Conservation (phyloP, 2,888 invertebrate genomes). For the Salticus scenicus region DNA sequence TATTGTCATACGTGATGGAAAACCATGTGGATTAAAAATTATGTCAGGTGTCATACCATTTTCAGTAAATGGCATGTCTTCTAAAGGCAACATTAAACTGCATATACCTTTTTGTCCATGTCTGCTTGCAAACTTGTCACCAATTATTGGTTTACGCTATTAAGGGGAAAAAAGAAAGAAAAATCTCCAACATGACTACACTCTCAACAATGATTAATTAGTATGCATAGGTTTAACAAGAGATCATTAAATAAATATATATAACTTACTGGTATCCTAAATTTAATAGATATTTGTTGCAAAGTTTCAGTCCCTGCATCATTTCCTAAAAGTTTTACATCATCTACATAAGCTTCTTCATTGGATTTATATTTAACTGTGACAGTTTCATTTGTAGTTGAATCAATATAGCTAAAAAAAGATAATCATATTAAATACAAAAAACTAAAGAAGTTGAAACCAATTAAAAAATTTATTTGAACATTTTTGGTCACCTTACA, state of each 20-base stretch:
- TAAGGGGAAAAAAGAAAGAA: too few relatives aligned
- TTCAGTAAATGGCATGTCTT: slow-evolving; percentile 97
- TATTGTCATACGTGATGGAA: slow-evolving; percentile 99
- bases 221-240: too few relatives aligned
- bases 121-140: slow-evolving; percentile 98
- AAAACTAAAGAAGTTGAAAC: too few relatives aligned
- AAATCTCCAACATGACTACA: too few relatives aligned
- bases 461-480: too few relatives aligned
- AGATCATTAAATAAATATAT: too few relatives aligned
- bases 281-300: slow-evolving; percentile 81
- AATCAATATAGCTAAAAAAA: slow-evolving; percentile 73
- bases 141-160: slow-evolving; percentile 96
- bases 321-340: slow-evolving; percentile 84
- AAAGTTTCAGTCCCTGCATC: slow-evolving; percentile 79
- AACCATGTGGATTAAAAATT: slow-evolving; percentile 99
- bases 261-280: slow-evolving; percentile 84
- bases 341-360: slow-evolving; percentile 88
- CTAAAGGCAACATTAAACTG: slow-evolving; percentile 91
- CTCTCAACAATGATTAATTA: too few relatives aligned
- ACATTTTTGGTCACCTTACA: too few relatives aligned
- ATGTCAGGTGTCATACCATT: slow-evolving; percentile 97
- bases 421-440: too few relatives aligned
- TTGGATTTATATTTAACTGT: slow-evolving; percentile 82
- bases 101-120: slow-evolving; percentile 99
- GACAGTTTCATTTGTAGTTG: slow-evolving; percentile 74